These are phyloP conservation scores for Gobio occitaniae DNA, from an alignment of 2,797 vertebrate species.

Conservation along the genomic window DNA sequence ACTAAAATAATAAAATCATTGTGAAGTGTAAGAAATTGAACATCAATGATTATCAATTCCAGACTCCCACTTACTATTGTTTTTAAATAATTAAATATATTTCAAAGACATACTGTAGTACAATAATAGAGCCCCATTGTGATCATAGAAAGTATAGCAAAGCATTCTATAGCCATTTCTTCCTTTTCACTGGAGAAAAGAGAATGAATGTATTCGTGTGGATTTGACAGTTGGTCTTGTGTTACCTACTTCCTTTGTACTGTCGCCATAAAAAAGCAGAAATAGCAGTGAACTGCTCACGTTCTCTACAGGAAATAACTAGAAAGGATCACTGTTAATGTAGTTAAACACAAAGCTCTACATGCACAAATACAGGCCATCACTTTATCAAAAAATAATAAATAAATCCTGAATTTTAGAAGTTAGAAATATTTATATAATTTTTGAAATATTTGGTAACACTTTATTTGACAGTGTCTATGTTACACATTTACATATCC, in stretches of 20 bases:
- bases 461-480: background rate
- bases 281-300: slow-evolving; percentile 7
- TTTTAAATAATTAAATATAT: background rate
- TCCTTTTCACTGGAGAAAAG: slow-evolving; percentile 25
- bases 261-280: background rate
- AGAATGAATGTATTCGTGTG: background rate
- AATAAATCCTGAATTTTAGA: background rate
- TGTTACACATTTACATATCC: background rate
- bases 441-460: no score
- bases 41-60: background rate
- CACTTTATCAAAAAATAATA: background rate
- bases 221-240: slow-evolving; percentile 21
- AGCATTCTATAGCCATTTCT: background rate
- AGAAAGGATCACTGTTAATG: slow-evolving; percentile 16
- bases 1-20: background rate
- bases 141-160: background rate
- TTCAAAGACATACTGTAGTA: background rate
- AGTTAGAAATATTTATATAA: background rate
- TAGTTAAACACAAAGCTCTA: background rate
- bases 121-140: background rate
- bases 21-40: background rate
- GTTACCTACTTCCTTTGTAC: slow-evolving; percentile 16
- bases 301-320: background rate
- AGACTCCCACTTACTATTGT: background rate
- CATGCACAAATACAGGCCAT: background rate